These are phyloP conservation scores for Melinaea menophilus DNA, from an alignment of 2,888 invertebrate genomes.

Conservation along the genomic window DNA sequence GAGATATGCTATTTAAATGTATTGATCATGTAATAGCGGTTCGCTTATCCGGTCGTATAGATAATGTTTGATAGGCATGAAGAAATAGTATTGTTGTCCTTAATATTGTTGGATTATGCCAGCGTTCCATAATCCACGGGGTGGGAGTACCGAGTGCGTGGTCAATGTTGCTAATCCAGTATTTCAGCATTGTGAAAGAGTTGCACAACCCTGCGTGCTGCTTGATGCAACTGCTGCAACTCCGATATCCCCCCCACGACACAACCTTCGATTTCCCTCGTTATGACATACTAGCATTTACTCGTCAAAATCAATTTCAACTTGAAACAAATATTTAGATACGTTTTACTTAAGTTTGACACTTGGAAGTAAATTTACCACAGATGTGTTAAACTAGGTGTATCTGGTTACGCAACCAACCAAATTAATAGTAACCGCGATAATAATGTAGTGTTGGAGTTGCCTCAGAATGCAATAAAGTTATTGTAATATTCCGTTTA, in stretches of 20 bases:
- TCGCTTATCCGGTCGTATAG: too few relatives aligned
- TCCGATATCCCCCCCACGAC: conserved; percentile 39
- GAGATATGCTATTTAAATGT: too few relatives aligned
- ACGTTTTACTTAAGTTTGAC: conserved; percentile 37
- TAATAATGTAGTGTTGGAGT: conserved; percentile 42
- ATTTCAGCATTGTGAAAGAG: conserved; percentile 64
- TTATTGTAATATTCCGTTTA: conserved; percentile 9
- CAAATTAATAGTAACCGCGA: conserved; percentile 38
- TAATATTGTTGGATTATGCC: conserved; percentile 16
- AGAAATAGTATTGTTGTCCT: too few relatives aligned
- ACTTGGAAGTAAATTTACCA: conserved; percentile 23
- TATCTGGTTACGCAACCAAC: conserved; percentile 41
- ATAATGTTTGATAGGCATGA: too few relatives aligned
- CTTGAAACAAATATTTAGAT: conserved; percentile 22
- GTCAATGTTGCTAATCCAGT: conserved; percentile 57
- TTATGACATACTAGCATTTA: conserved; percentile 57
- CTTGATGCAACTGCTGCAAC: conserved; percentile 43
- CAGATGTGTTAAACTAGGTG: conserved; percentile 15
- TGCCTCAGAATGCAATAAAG: conserved; percentile 21
- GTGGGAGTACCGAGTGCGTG: conserved; percentile 37
- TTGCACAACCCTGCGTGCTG: conserved; percentile 53
- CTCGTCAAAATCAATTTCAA: conserved; percentile 50
- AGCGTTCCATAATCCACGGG: conserved; percentile 11
- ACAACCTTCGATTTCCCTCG: conserved; percentile 65
- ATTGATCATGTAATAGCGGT: too few relatives aligned